phyloP scores from a whole-genome alignment of 2,888 invertebrate genomes.

The Drosophila limbata region DNA sequence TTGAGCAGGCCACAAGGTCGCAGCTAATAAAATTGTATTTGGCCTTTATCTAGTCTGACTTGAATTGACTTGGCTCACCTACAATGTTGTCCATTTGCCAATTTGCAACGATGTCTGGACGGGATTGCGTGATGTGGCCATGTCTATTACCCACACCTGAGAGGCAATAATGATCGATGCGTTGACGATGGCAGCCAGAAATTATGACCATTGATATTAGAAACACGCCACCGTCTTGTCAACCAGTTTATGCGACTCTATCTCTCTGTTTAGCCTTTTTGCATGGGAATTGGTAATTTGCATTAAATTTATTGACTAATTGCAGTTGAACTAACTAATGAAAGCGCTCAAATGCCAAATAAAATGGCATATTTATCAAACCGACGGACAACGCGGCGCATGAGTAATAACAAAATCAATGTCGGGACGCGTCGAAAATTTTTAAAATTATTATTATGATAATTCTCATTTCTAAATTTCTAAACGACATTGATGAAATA shows the following conservation, averaged over 20 bases:
- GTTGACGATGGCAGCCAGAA: constrained; percentile 53
- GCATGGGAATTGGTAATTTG: constrained; percentile 72
- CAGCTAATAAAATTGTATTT: constrained; percentile 46
- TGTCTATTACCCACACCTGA: constrained; percentile 38
- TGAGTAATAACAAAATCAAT: constrained; percentile 61
- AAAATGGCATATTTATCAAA: constrained; percentile 73
- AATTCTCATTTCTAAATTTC: constrained; percentile 43
- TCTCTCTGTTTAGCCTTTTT: constrained; percentile 31
- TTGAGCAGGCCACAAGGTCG: constrained; percentile 34
- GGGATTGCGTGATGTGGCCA: constrained; percentile 43
- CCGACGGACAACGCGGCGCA: constrained; percentile 19
- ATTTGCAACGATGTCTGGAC: constrained; percentile 52
- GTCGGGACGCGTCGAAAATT: constrained; percentile 22
- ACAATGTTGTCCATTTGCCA: constrained; percentile 47
- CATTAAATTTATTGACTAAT: constrained; percentile 79
- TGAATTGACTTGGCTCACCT: background rate
- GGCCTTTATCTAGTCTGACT: constrained; percentile 24
- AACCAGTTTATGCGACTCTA: constrained; percentile 50
- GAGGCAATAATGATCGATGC: constrained; percentile 64
- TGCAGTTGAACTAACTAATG: constrained; percentile 73
- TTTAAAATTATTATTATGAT: background rate
- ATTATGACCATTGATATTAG: constrained; percentile 66
- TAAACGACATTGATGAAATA: constrained; percentile 14
- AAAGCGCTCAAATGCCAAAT: constrained; percentile 67
- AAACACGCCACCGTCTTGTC: constrained; percentile 51